Percentiles rank a stretch among this genome's conserved stretches.
Conservation (phyloP, 2,113 vertebrate species). For the Eonycteris spelaea region DNA sequence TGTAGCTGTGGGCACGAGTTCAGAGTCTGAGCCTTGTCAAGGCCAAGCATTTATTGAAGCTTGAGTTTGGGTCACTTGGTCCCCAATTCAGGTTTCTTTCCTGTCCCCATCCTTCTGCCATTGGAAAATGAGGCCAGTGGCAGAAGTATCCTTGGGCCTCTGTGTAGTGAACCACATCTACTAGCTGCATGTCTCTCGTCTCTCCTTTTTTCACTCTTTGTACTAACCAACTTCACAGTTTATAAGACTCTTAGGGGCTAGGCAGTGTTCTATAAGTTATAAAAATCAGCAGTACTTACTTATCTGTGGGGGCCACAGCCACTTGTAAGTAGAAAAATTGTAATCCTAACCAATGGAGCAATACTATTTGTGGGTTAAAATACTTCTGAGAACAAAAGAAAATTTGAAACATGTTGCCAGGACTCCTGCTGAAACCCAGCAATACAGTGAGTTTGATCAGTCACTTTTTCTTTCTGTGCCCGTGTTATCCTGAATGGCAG, state of each 20-base stretch:
- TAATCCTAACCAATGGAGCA: background rate
- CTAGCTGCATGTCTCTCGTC: background rate
- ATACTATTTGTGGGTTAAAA: background rate
- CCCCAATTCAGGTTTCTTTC: background rate
- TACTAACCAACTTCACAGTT: background rate
- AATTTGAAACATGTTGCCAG: background rate
- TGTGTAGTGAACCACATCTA: background rate
- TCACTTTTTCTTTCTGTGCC: background rate
- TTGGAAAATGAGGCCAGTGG: background rate
- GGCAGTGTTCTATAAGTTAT: background rate
- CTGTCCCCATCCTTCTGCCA: background rate
- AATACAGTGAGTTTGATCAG: background rate
- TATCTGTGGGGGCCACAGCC: background rate
- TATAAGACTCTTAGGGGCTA: background rate
- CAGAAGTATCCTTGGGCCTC: background rate
- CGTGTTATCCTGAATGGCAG: background rate
- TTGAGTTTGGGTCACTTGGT: background rate
- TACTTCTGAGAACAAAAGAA: background rate
- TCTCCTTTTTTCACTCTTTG: background rate
- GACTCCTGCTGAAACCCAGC: background rate
- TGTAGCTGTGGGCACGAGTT: background rate
- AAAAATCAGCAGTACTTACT: background rate
- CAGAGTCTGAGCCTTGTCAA: background rate
- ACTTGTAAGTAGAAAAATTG: background rate
- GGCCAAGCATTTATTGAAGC: background rate